Conservation (phyloP, 1,140 invertebrate genomes). For the Dinothrombium tinctorium region DNA sequence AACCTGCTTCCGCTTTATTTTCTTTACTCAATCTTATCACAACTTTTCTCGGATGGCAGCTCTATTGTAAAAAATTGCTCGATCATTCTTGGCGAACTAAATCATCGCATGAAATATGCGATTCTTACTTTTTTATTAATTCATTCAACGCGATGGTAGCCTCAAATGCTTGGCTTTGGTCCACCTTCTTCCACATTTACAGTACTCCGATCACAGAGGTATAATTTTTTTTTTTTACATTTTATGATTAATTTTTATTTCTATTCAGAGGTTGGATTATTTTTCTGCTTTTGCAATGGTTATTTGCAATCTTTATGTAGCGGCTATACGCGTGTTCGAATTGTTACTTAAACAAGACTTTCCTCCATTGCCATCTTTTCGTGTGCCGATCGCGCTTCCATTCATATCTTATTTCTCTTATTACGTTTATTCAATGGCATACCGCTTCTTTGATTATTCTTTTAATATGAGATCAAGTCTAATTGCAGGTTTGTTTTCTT, state of each 20-base stretch:
- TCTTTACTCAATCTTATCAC: constrained; percentile 61
- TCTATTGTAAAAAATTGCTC: constrained; percentile 31
- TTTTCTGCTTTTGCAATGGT: constrained; percentile 34
- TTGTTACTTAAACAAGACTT: constrained; percentile 18
- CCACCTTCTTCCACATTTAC: constrained; percentile 62
- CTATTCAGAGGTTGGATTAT: constrained; percentile 52
- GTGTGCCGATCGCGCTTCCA: no score
- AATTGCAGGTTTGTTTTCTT: constrained; percentile 36
- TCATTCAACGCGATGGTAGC: constrained; percentile 44
- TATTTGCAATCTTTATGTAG: constrained; percentile 26
- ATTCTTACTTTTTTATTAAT: constrained; percentile 54
- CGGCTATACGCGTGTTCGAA: constrained; percentile 17
- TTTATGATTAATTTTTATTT: constrained; percentile 10
- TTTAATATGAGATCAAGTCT: constrained; percentile 84
- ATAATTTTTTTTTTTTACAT: constrained; percentile 5
- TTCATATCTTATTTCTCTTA: constrained; percentile 41
- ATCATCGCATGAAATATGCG: constrained; percentile 17
- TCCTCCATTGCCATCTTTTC: constrained; percentile 29
- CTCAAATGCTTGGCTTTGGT: constrained; percentile 80
- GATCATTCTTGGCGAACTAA: background rate
- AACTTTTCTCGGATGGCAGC: constrained; percentile 41
- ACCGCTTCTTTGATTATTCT: constrained; percentile 62
- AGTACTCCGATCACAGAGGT: constrained; percentile 70
- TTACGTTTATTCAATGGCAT: constrained; percentile 53
- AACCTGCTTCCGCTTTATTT: constrained; percentile 74